Evolutionary conservation across 2,888 invertebrate species (phyloP), one percentile per base, ranked within the genome.

Genomic region (Tiliacea aurago): DNA sequence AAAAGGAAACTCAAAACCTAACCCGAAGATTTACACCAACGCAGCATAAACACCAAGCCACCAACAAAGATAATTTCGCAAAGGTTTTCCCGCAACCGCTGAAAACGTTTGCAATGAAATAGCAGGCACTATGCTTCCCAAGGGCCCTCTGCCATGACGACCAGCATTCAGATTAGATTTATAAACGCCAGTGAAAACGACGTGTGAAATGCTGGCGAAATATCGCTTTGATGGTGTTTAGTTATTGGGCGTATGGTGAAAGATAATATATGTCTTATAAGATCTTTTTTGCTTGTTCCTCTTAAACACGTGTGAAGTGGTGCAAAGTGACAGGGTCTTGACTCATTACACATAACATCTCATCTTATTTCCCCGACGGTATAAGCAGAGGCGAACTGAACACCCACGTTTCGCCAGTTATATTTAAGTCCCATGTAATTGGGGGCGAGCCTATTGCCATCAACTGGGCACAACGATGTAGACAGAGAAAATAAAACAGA

Each of bases 141-240:
- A 87, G 88, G 83, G 91, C 76, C 74, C 86, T 87, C 73, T 75
- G 83, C 86, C 43, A 88, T 87, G 86, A 87, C 87, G 79, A 84
- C 71, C 71, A 80, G 80, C 86, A 87, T 90, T 88, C 87, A 87
- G 84, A 89, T 89, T 88, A 87, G 88, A 89, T 90, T 88, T 89
- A 89, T 84, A 87, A 87, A 80, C 73, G 83, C 75, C 70, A 59
- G 76, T 85, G 79, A 79, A 83, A 85, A 76, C 72, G 87, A 85
- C 70, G 76, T 73, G 79, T 81, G 83, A 85, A 80, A 82, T 69
- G 71, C 45, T 56, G 45, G 65, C 41, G 20, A 77, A 69, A 71
- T 81, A 66, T 66, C 51, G 68, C 45, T 73, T 63, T 68, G 67
- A 76, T 20, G 53, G 10, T 79, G 58, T 63, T 28, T 49, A 13